Evolutionary conservation across 2,797 vertebrate species (phyloP), one percentile per base, ranked within the genome.

Genomic region (Sebastes paucispinis): DNA sequence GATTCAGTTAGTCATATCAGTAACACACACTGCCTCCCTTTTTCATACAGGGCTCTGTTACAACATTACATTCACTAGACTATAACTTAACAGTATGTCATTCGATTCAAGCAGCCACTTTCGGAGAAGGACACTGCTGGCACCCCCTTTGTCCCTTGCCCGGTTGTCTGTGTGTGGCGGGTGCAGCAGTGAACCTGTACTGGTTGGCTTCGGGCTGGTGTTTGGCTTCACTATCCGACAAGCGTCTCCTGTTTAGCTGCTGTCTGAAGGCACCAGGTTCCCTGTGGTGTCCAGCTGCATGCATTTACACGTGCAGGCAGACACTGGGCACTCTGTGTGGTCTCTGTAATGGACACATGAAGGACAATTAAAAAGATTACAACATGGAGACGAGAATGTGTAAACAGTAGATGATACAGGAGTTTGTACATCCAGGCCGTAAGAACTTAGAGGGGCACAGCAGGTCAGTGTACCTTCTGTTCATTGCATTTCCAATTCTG

Each of bases 231-330:
- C 72, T 82, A 82, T 69, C 64, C 16, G 20, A 79, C 80, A 64
- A 52, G 59, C 24, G 24, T 57, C 71, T 81, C 39, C 62, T 4
- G 58, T 93, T 93, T 96, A 98, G 91, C 96, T 94, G 89, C 96
- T 96, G 95, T 99, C 97, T 62, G 97, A 98, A 79, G 98, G 98
- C 79, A 98, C 95, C 69, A 99, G 96, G 94, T 98, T 99, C 81
- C 98, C 98, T 3, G 98, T 99, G 55, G 98, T 99, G 95, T 99
- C 98, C 96, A 99, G 93, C 94, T 99, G 98, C 98, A 99, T 99
- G 93, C 98, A 99, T 93, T 97, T 99, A 92, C 98, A 99, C 0
- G 97, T 97, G 84, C 98, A 99, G 2, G 97, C 98, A 4, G 98
- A 99, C 82, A 99, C 98, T 0, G 98, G 98, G 85, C 98, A 99